Conservation (phyloP, 92 coral and sea anemone genomes). For the Porites evermanni region DNA sequence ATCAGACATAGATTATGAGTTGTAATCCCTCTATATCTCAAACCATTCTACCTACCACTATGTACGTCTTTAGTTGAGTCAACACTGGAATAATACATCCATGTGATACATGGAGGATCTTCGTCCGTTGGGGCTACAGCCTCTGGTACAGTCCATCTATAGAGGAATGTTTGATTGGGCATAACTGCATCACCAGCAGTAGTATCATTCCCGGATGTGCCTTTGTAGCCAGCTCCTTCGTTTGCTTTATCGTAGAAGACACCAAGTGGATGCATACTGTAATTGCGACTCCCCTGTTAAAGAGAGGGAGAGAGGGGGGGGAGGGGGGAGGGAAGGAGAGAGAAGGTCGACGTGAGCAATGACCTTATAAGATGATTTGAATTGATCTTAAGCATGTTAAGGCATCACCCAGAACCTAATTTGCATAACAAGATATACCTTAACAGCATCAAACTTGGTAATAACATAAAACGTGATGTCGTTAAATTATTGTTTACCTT, state of each 20-base stretch:
- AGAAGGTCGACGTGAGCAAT: neutral
- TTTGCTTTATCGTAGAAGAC: conserved; percentile 79
- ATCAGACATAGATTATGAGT: neutral
- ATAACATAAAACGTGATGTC: no score
- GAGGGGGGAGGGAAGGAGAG: no score
- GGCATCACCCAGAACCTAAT: no score
- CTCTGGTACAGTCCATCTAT: conserved; percentile 75
- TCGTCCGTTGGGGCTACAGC: conserved; percentile 73
- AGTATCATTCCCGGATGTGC: conserved; percentile 63
- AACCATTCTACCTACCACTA: conserved; percentile 50
- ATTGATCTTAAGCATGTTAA: no score
- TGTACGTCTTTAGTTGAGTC: conserved; percentile 73
- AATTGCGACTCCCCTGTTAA: conserved; percentile 73
- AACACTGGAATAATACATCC: conserved; percentile 71
- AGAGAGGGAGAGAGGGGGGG: neutral
- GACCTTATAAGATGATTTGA: no score
- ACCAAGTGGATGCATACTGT: conserved; percentile 81
- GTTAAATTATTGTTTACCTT: no score
- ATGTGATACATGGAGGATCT: conserved; percentile 74
- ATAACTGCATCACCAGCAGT: conserved; percentile 62
- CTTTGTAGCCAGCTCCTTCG: conserved; percentile 77
- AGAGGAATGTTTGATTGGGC: conserved; percentile 58
- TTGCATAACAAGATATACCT: no score
- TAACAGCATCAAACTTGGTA: no score
- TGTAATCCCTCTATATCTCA: neutral